Percentiles rank a stretch among this genome's conserved stretches.
These are phyloP conservation scores for Hypomesus transpacificus DNA, from an alignment of 2,113 vertebrate species.

Conservation along the genomic window DNA sequence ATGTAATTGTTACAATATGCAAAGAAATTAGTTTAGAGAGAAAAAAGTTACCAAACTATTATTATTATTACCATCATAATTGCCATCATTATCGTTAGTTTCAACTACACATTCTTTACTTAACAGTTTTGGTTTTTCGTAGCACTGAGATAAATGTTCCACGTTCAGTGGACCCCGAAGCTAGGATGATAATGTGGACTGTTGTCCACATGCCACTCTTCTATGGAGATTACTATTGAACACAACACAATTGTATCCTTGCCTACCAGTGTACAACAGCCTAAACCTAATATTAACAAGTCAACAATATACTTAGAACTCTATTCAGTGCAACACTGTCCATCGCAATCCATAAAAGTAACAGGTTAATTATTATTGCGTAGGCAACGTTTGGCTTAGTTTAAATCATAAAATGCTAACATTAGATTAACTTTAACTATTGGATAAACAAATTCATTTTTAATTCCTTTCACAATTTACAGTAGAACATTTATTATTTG, in stretches of 20 bases:
- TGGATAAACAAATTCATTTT: conserved; percentile 30
- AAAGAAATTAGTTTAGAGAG: conserved; percentile 75
- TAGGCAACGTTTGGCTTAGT: conserved; percentile 26
- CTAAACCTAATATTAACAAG: conserved; percentile 15
- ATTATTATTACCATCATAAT: conserved; percentile 56
- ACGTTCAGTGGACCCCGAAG: conserved; percentile 32
- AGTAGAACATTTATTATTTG: conserved; percentile 51
- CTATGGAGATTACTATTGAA: conserved; percentile 16
- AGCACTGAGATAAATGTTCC: conserved; percentile 29
- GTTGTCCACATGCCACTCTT: background rate
- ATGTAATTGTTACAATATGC: conserved; percentile 74
- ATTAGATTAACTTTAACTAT: conserved; percentile 1
- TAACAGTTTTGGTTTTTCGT: conserved; percentile 31
- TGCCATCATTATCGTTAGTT: conserved; percentile 37
- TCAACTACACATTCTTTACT: conserved; percentile 32
- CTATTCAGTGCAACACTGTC: background rate
- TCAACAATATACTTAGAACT: background rate
- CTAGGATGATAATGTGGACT: conserved; percentile 22
- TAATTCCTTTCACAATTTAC: conserved; percentile 21
- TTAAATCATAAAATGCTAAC: conserved; percentile 2
- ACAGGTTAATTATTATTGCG: conserved; percentile 1
- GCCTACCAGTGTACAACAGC: conserved; percentile 27
- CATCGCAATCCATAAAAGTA: background rate
- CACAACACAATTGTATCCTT: conserved; percentile 20
- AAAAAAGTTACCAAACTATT: conserved; percentile 72